Evolutionary conservation across 2,113 vertebrate species (phyloP), one percentile per base, ranked within the genome.

Genomic region (Microcebus lehilahytsara): DNA sequence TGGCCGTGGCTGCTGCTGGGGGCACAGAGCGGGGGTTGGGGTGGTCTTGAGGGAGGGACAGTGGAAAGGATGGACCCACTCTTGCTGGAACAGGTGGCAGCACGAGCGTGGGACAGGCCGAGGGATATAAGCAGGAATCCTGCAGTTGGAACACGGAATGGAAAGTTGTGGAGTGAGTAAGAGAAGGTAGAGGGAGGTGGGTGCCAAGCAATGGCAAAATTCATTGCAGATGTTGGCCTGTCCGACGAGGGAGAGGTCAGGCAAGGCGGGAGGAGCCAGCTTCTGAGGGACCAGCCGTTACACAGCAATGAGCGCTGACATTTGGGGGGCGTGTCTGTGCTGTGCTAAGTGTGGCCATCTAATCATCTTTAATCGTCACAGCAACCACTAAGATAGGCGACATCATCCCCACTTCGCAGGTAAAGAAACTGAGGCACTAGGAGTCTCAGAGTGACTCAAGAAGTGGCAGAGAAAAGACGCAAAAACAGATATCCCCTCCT

Each of bases 41-140:
- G 11, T 19, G 46, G 22, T 42, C 62, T 67, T 0, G 0, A 4
- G 11, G 49, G 3, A 34, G 2, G 34, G 77, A 17, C 1, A 0
- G 22, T 20, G 7, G 69, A 56, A 67, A 74, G 85, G 64, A 66
- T 0, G 10, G 19, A 46, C 14, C 11, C 23, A 5, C 11, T 64
- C 56, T 46, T 60, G 51, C n/a, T 66, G 9, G 58, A 42, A 62
- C 13, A 51, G 22, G 22, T 13, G 49, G 51, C 51, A 46, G 51
- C 0, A 2, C 6, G 51, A n/a, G 30, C n/a, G 7, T 11, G 40
- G 40, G 53, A 30, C 4, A 37, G 66, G 37, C 42, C n/a, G 20
- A 74, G 74, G 40, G 17, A 42, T 32, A 6, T 22, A 42, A 20
- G 64, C 71, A 72, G 49, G 34, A 10, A 13, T 51, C 60, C 13